Base-by-base conservation (phyloP, 2,888 invertebrate genomes). In the Gastracanthus pulcherrimus region DNA sequence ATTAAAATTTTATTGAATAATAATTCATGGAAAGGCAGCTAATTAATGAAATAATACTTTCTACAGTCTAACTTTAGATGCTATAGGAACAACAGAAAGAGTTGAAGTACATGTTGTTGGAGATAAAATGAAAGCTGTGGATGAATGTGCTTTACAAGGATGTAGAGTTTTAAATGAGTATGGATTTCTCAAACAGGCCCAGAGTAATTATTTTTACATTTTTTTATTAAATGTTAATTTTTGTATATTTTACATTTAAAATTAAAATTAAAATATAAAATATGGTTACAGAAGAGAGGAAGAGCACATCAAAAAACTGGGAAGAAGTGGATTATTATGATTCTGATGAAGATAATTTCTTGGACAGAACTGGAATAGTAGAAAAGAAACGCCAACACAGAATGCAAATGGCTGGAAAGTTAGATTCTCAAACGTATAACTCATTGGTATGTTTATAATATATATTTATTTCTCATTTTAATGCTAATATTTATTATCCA, bases 341-440 rank as follows among this genome's bases (percentile, higher is more conserved):
- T 86, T 97, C 97, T 0, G 98, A 99, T 88, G 99, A 99, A 82
- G 99, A 99, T 91, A 96, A 96, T 31, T 99, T 96, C 92, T 93
- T 98, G 76, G 99, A 99, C 91, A 93, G 99, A 83, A 99, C 99
- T 0, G 99, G 98, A 0, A 94, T 95, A 76, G 95, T 99, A 23
- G 98, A 98, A 91, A 94, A 94, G 86, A 98, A 98, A 89, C 94
- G 99, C 7, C 94, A 95, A 86, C 94, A 94, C 82, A 93, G 98
- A 74, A 97, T 96, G 95, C 93, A 94, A 89, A 91, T 92, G 23
- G 94, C 94, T 82, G 93, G 93, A 2, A 92, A 89, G 78, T 90
- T 92, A 0, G 93, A 94, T 84, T 94, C 94, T 0, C 94, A 94
- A 88, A 96, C 95, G 0, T 95, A 95, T 84, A 94, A 94, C 26